phyloP scores from a whole-genome alignment of 2,113 vertebrate genomes.

The Ellobius talpinus region DNA sequence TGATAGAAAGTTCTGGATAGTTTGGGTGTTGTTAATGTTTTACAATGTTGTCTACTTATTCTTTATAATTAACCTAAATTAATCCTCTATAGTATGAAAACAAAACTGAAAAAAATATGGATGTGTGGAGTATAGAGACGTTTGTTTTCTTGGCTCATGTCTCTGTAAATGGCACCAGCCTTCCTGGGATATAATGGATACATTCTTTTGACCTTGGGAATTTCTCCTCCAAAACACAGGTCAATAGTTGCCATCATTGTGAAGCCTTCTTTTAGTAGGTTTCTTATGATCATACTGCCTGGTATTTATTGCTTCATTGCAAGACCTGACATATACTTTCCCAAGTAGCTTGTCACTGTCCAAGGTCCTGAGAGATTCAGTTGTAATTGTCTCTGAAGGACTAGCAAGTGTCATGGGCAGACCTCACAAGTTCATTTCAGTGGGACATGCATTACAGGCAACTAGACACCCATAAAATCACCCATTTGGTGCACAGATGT shows the following conservation, averaged over 20 bases:
- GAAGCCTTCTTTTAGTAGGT: neutral
- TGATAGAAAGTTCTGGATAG: neutral
- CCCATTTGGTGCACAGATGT: rapidly evolving
- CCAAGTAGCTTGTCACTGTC: neutral
- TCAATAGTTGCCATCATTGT: neutral
- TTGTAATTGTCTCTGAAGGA: neutral
- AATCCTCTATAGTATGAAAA: neutral
- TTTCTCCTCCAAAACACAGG: neutral
- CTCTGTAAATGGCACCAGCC: neutral
- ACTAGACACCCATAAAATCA: neutral
- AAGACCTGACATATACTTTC: neutral
- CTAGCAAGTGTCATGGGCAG: neutral
- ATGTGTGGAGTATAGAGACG: neutral
- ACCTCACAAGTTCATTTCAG: neutral
- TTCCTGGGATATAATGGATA: rapidly evolving
- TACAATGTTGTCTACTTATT: neutral
- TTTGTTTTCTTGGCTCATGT: neutral
- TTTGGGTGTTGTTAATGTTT: neutral
- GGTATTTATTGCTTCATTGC: neutral
- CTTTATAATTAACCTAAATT: neutral
- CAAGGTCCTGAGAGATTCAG: neutral
- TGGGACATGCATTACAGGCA: neutral
- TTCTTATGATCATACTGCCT: neutral
- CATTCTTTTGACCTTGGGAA: neutral
- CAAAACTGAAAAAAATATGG: neutral